Evolutionary conservation across 2,888 invertebrate genomes (phyloP).

Genomic region (Branchipolynoe longqiensis): DNA sequence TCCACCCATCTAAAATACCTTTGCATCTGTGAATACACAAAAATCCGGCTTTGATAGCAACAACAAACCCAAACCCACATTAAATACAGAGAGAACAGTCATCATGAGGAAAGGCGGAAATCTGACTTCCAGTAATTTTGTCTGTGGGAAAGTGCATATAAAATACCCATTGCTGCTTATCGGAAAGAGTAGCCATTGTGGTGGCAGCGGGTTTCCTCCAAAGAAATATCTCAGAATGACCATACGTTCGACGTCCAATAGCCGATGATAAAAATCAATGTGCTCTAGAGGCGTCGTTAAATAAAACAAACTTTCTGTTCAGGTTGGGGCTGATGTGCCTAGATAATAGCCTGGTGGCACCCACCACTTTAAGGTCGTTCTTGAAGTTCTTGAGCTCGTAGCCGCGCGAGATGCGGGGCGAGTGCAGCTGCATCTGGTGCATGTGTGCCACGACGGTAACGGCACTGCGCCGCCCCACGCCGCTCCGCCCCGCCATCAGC

Average conservation of each 20-base stretch:
- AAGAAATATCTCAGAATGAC: too few relatives aligned
- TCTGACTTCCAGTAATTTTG: too few relatives aligned
- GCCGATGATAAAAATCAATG: too few relatives aligned
- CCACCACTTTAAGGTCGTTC: conserved; percentile 89
- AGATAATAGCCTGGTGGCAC: conserved; percentile 64
- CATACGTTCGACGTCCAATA: too few relatives aligned
- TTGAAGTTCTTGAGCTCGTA: conserved; percentile 87
- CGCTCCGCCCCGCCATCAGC: conserved; percentile 89
- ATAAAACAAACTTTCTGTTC: too few relatives aligned
- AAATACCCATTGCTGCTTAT: too few relatives aligned
- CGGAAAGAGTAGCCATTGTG: too few relatives aligned
- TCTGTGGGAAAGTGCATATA: too few relatives aligned
- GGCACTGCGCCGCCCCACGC: conserved; percentile 90
- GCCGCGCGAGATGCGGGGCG: conserved; percentile 84
- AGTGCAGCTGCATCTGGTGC: conserved; percentile 85
- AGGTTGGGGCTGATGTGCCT: neutral
- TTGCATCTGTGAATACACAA: conserved; percentile 40
- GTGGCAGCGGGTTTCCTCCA: too few relatives aligned
- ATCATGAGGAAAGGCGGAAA: too few relatives aligned
- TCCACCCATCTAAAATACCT: too few relatives aligned
- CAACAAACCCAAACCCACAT: neutral
- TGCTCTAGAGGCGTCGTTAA: too few relatives aligned
- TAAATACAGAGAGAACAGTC: neutral
- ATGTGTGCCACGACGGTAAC: conserved; percentile 88
- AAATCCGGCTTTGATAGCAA: neutral